Evolutionary conservation across 2,113 vertebrate species (phyloP).

Genomic region (Takifugu flavidus): DNA sequence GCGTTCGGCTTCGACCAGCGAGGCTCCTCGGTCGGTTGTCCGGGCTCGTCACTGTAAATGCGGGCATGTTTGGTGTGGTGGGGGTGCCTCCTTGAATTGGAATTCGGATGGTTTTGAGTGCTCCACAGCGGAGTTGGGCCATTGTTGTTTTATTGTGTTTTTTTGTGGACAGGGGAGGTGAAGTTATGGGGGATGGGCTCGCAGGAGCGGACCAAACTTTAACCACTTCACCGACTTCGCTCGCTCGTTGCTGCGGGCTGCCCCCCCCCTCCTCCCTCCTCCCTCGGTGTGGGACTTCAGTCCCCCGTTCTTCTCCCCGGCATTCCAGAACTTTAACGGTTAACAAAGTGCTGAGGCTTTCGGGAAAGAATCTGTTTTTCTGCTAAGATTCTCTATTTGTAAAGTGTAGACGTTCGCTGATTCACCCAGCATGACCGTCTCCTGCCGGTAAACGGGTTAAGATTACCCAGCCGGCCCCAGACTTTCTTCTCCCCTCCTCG

Average conservation of each 20-base stretch:
- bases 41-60: slow-evolving; percentile 6
- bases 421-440: slow-evolving; percentile 2
- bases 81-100: slow-evolving; percentile 10
- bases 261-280: neutral
- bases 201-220: slow-evolving; percentile 69
- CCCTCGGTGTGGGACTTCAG: slow-evolving; percentile 28
- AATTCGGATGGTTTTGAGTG: slow-evolving; percentile 9
- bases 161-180: slow-evolving; percentile 45
- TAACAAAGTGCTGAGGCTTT: slow-evolving; percentile 8
- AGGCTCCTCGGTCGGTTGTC: slow-evolving; percentile 19
- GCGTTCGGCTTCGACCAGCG: slow-evolving; percentile 6
- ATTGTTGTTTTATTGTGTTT: slow-evolving; percentile 48
- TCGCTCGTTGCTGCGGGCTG: slow-evolving; percentile 36
- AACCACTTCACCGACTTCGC: slow-evolving; percentile 70
- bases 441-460: slow-evolving; percentile 44
- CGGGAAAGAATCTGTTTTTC: neutral
- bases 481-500: slow-evolving; percentile 14
- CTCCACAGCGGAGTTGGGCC: slow-evolving; percentile 18
- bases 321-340: slow-evolving; percentile 54
- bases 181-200: slow-evolving; percentile 75
- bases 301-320: slow-evolving; percentile 15
- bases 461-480: slow-evolving; percentile 26
- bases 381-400: neutral
- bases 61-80: neutral
- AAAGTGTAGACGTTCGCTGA: neutral